phyloP scores from a whole-genome alignment of 2,888 invertebrate genomes.

The Chorisops tibialis region DNA sequence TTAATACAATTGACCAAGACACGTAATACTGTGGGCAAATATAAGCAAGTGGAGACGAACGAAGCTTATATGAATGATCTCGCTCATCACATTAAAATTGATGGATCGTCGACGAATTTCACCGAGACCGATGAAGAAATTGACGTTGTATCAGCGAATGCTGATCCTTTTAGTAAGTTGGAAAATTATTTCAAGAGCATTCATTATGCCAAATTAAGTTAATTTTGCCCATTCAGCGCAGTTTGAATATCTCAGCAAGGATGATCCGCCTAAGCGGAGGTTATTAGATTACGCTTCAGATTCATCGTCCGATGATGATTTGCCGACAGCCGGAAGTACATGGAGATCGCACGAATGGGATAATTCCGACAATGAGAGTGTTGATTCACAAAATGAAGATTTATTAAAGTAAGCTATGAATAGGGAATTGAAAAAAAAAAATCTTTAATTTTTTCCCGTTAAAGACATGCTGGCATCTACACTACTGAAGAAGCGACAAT shows the following conservation, averaged over 20 bases:
- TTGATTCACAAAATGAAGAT: conserved; percentile 74
- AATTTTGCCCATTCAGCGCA: conserved; percentile 49
- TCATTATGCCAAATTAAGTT: conserved; percentile 36
- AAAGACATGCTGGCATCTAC: conserved; percentile 81
- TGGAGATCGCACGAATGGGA: conserved; percentile 64
- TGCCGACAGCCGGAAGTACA: conserved; percentile 60
- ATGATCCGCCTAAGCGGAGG: conserved; percentile 55
- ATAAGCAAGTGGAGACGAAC: conserved; percentile 62
- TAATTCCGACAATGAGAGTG: conserved; percentile 73
- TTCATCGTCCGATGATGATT: conserved; percentile 63
- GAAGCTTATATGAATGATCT: conserved; percentile 64
- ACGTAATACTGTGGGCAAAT: conserved; percentile 57
- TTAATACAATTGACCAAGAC: conserved; percentile 63
- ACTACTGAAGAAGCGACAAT: conserved; percentile 84
- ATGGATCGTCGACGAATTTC: conserved; percentile 38
- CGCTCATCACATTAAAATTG: conserved; percentile 60
- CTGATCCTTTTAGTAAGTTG: conserved; percentile 61
- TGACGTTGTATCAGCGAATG: conserved; percentile 54
- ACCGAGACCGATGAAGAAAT: conserved; percentile 53
- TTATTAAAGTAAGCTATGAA: conserved; percentile 60
- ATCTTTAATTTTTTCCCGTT: conserved; percentile 37
- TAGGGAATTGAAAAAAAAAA: background rate
- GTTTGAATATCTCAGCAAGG: conserved; percentile 56
- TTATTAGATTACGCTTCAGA: conserved; percentile 71
- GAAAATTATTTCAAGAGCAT: background rate